phyloP scores from a whole-genome alignment of 2,888 invertebrate species.

The Agrotis exclamationis region DNA sequence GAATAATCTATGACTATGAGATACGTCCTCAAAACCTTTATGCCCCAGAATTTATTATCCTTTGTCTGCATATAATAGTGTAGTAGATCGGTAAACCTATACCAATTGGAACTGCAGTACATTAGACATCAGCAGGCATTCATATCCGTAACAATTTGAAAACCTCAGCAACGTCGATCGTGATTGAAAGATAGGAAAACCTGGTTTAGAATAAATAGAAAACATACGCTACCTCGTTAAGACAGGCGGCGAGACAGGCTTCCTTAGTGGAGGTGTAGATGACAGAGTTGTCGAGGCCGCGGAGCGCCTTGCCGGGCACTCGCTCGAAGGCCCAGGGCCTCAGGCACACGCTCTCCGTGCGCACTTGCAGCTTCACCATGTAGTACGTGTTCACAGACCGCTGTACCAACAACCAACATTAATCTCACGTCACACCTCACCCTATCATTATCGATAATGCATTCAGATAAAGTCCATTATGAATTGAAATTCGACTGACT shows the following conservation, averaged over 20 bases:
- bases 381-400: conserved; percentile 97
- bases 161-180: conserved; percentile 14
- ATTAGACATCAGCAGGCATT: conserved; percentile 6
- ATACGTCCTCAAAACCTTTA: conserved; percentile 34
- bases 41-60: conserved; percentile 20
- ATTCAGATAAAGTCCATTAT: conserved; percentile 60
- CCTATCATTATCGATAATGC: conserved; percentile 63
- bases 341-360: conserved; percentile 97
- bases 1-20: conserved; percentile 45
- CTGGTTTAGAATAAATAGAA: conserved; percentile 43
- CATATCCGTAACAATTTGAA: conserved; percentile 34
- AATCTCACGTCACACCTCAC: conserved; percentile 51
- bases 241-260: conserved; percentile 97
- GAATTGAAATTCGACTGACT: conserved; percentile 44
- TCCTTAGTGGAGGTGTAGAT: conserved; percentile 98
- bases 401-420: conserved; percentile 65
- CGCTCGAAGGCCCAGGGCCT: conserved; percentile 98
- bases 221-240: conserved; percentile 94
- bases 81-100: not conserved
- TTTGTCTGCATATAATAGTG: conserved; percentile 9
- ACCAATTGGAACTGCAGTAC: too few species aligned
- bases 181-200: conserved; percentile 41
- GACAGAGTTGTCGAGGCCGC: conserved; percentile 97
- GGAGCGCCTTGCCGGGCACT: conserved; percentile 97
- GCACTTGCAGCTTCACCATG: conserved; percentile 97